Conservation (phyloP, 1,140 invertebrate species). For the Zeugodacus cucurbitae region DNA sequence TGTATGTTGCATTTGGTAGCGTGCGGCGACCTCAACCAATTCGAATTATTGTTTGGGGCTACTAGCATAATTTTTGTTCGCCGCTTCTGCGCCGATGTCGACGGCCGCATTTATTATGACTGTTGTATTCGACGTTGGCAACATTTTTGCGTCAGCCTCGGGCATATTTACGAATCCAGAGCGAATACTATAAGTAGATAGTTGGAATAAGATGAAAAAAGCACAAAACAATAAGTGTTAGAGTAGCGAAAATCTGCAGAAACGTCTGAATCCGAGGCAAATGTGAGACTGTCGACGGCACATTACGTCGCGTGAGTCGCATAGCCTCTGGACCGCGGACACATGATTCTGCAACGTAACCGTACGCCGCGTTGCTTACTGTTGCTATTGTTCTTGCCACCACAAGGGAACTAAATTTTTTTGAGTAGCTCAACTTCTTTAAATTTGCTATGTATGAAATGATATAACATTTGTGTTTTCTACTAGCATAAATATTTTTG, state of each 20-base stretch:
- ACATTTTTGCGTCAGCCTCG: background rate
- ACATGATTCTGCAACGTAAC: background rate
- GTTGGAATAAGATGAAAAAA: background rate
- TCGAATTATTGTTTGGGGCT: slow-evolving; percentile 21
- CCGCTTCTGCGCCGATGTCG: background rate
- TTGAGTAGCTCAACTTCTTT: too few relatives aligned
- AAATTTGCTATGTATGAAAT: too few relatives aligned
- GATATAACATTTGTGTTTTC: background rate
- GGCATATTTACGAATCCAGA: background rate
- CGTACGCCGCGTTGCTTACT: background rate
- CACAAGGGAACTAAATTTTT: background rate
- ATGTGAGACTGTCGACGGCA: background rate
- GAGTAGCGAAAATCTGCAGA: background rate
- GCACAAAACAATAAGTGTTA: background rate
- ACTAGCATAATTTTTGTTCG: slow-evolving; percentile 9
- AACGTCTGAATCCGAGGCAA: background rate
- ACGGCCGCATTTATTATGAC: background rate
- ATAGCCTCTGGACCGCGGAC: background rate
- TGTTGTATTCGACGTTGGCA: slow-evolving; percentile 12
- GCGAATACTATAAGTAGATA: slow-evolving; percentile 4
- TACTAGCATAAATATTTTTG: background rate
- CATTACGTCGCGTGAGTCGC: background rate
- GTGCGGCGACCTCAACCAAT: background rate
- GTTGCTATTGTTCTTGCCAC: background rate
- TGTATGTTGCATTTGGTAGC: too few relatives aligned